These are phyloP conservation scores for Aethina tumida DNA, from an alignment of 1,140 invertebrate species.

Conservation along the genomic window DNA sequence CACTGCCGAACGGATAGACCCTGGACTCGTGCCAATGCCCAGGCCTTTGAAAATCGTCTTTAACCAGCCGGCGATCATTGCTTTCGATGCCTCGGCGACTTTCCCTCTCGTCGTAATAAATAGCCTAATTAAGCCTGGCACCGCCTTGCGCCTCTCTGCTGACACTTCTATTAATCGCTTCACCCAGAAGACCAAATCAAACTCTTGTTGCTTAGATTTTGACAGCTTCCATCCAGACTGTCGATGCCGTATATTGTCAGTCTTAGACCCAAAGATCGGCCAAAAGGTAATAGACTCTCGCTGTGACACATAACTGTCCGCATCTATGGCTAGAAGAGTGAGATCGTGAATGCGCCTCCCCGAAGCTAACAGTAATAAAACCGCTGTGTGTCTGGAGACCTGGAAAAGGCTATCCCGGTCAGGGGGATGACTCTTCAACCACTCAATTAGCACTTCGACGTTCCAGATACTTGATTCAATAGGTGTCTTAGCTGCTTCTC, in stretches of 20 bases:
- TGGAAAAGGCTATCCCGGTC: too few relatives aligned
- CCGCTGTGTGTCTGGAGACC: not conserved
- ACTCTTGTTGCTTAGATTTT: not conserved
- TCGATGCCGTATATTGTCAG: slow-evolving; percentile 22
- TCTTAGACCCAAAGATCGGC: too few relatives aligned
- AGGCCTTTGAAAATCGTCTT: slow-evolving; percentile 19
- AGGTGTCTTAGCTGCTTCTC: not conserved
- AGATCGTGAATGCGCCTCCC: not conserved
- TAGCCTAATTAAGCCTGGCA: not conserved
- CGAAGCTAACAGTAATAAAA: slow-evolving; percentile 1
- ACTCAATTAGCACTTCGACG: too few relatives aligned
- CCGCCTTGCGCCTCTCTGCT: not conserved
- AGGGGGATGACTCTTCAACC: too few relatives aligned
- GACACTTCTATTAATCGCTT: not conserved
- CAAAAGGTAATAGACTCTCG: slow-evolving; percentile 15
- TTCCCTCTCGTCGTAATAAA: slow-evolving; percentile 1
- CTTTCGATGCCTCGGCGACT: not conserved
- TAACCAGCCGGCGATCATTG: slow-evolving; percentile 22
- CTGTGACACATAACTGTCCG: not conserved
- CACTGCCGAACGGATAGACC: slow-evolving; percentile 26
- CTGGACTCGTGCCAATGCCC: slow-evolving; percentile 21
- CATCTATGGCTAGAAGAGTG: not conserved
- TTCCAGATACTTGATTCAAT: too few relatives aligned
- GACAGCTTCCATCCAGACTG: slow-evolving; percentile 28
- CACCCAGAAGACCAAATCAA: not conserved